Conservation (phyloP, 2,888 invertebrate species). For the Apamea anceps region DNA sequence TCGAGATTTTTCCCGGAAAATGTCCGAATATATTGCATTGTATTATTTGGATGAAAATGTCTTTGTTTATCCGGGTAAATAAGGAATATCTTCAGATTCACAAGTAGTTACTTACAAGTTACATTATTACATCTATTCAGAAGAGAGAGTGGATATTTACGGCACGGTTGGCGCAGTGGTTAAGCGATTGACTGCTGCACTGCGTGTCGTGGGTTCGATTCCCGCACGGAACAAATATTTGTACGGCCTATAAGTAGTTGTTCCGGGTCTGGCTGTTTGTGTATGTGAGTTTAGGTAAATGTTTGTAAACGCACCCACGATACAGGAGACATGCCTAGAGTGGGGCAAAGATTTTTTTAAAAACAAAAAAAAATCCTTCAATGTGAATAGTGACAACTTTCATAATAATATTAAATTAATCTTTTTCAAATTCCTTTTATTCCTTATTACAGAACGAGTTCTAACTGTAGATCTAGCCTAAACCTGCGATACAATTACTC, state of each 20-base stretch:
- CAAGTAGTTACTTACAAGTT: not conserved
- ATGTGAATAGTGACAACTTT: not conserved
- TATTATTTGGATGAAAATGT: constrained; percentile 41
- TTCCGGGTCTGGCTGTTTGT: no score
- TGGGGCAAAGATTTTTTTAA: no score
- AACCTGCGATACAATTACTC: not conserved
- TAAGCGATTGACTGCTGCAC: no score
- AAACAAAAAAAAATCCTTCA: not conserved
- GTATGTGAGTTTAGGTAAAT: no score
- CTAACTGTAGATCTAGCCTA: not conserved
- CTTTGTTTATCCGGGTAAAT: constrained; percentile 32
- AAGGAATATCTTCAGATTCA: not conserved
- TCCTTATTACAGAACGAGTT: not conserved
- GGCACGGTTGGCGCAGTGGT: no score
- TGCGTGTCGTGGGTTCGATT: no score
- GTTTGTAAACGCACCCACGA: no score
- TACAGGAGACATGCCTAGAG: no score
- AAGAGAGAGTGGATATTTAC: not conserved
- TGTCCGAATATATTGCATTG: constrained; percentile 26
- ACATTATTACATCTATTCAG: not conserved
- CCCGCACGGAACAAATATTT: no score
- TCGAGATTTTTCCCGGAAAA: constrained; percentile 59
- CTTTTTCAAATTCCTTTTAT: not conserved
- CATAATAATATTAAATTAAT: not conserved
- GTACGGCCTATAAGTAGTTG: no score